Percentiles rank a stretch among this genome's conserved stretches.
Conservation (phyloP, 1,140 invertebrate species). For the Globodera ellingtonae region DNA sequence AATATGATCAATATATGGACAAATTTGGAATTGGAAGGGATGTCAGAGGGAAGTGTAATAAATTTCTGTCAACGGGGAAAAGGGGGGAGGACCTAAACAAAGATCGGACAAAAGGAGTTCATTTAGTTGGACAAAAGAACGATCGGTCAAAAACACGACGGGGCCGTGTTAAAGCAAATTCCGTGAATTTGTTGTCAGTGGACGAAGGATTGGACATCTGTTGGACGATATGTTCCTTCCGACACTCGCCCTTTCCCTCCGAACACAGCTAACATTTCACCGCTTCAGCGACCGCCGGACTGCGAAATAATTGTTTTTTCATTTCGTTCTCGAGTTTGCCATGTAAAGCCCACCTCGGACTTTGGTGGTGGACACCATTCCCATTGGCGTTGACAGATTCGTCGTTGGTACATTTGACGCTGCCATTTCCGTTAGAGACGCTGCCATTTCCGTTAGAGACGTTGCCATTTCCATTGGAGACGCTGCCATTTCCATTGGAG, state of each 20-base stretch:
- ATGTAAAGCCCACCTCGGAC: too few species aligned
- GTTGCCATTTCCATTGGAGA: background rate
- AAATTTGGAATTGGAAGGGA: background rate
- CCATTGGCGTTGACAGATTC: background rate
- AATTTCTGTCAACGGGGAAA: background rate
- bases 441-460: too few species aligned
- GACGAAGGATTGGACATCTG: background rate
- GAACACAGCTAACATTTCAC: background rate
- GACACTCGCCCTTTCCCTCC: background rate
- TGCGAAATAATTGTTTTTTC: background rate
- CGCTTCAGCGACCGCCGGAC: background rate
- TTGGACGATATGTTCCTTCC: background rate
- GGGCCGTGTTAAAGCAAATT: background rate
- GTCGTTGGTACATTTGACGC: too few species aligned
- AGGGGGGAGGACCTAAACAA: background rate
- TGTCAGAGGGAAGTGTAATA: background rate
- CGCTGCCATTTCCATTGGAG: conserved; percentile 4
- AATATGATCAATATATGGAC: background rate
- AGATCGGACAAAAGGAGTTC: background rate
- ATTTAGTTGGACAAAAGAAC: too few species aligned
- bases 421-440: too few species aligned
- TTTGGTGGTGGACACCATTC: background rate
- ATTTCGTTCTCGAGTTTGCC: too few species aligned
- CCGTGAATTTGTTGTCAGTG: background rate
- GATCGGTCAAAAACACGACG: background rate